These are phyloP conservation scores for Champsocephalus gunnari DNA, from an alignment of 2,797 vertebrate genomes.

Conservation along the genomic window DNA sequence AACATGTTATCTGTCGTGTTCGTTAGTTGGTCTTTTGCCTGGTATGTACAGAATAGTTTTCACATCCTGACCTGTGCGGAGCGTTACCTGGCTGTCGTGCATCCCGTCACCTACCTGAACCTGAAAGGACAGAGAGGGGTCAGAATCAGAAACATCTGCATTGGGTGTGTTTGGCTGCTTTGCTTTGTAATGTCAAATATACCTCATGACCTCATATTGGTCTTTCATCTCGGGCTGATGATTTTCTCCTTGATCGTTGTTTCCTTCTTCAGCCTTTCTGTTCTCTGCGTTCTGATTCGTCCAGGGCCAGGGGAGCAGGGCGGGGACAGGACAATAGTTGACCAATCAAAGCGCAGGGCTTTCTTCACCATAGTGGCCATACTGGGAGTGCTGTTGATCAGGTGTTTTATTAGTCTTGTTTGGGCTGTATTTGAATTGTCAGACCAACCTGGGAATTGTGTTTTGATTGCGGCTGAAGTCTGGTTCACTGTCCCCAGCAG, in stretches of 20 bases:
- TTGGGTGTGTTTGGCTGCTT: too few species aligned
- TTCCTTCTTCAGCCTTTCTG: slow-evolving; percentile 39
- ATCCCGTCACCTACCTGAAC: too few species aligned
- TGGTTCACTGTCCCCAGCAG: slow-evolving; percentile 17
- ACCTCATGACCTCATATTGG: too few species aligned
- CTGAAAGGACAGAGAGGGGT: too few species aligned
- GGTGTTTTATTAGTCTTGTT: background rate
- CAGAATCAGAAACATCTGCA: too few species aligned
- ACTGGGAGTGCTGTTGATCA: background rate
- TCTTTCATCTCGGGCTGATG: fast-evolving
- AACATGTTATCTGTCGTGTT: too few species aligned
- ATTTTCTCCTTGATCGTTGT: fast-evolving
- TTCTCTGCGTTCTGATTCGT: slow-evolving; percentile 39
- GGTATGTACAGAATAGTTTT: too few species aligned
- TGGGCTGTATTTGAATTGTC: fast-evolving
- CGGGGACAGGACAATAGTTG: background rate
- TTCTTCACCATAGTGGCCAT: too few species aligned
- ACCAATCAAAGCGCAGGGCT: background rate
- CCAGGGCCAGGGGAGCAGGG: slow-evolving; percentile 39
- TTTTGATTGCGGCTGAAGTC: fast-evolving
- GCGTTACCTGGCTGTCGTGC: too few species aligned
- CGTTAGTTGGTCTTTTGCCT: too few species aligned
- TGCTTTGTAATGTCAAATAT: fast-evolving
- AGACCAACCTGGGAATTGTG: too few species aligned
- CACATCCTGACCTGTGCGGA: too few species aligned